Conservation (phyloP, 2,888 invertebrate species). For the Artemia sinica region DNA sequence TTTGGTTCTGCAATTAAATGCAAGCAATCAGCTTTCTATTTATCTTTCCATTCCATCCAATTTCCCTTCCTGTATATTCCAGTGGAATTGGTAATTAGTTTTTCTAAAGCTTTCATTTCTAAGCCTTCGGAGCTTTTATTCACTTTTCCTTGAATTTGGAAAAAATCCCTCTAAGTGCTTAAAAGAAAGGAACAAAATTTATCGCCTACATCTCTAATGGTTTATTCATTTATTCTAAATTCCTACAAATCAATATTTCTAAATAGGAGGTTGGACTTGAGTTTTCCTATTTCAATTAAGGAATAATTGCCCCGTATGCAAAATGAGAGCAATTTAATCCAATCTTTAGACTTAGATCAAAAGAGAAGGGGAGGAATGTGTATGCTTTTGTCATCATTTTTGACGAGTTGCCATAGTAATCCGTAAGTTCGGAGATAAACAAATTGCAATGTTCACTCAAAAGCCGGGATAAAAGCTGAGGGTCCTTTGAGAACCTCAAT, state of each 20-base stretch:
- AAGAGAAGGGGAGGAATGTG: neutral
- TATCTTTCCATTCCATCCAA: neutral
- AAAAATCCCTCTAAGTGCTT: conserved; percentile 5
- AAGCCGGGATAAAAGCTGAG: too few relatives aligned
- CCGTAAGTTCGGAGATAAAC: conserved; percentile 1
- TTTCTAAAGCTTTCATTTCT: neutral
- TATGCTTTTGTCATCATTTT: conserved; percentile 10
- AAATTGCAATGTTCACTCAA: neutral
- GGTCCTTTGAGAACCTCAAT: too few relatives aligned
- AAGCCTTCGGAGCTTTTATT: neutral
- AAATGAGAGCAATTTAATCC: conserved; percentile 12
- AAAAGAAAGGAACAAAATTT: neutral
- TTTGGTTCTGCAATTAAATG: too few relatives aligned
- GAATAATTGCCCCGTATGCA: conserved; percentile 11
- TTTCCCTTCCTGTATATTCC: neutral
- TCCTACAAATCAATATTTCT: neutral
- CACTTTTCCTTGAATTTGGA: conserved; percentile 6
- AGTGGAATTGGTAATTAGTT: conserved; percentile 9
- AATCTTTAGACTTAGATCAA: conserved; percentile 10
- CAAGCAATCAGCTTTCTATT: too few relatives aligned
- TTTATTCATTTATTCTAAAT: conserved; percentile 7
- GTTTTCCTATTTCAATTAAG: conserved; percentile 5
- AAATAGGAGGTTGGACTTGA: neutral
- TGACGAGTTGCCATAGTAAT: conserved; percentile 3
- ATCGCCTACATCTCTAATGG: neutral